Base-by-base conservation (phyloP, 2,888 invertebrate genomes). In the Lysandra bellargus region DNA sequence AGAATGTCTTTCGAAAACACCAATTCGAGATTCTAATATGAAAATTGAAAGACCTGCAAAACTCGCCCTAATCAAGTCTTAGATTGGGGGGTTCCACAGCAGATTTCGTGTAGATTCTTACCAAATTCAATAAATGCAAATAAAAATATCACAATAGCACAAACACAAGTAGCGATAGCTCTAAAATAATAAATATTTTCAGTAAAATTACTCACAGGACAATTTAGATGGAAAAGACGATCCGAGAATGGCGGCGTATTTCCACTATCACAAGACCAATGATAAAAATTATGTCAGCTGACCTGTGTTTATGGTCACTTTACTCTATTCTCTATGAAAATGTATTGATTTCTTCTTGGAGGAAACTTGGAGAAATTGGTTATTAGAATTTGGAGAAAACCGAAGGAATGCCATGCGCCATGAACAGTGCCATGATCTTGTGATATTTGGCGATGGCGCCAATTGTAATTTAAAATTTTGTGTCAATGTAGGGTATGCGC, bases 181-280 rank as follows among this genome's bases (percentile, higher is more conserved):
- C 84, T 82, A 83, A 83, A 83, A 83, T 78, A 79, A 82, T 57
- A 80, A 81, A 85, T 87, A 83, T 84, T 83, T 80, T 80, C 87
- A 83, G 80, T 83, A 80, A 84, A 88, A 85, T 85, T 84, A 95
- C 95, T 95, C 92, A 95, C 95, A 87, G 87, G 92, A 90, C 91
- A 87, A 89, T 89, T 91, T 90, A 92, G 92, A 92, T 88, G 90
- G 90, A 92, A 93, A 91, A 93, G 93, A 90, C 91, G 91, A 91
- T 88, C 91, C 88, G 88, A 93, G 94, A 94, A 95, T 94, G 94
- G 95, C 94, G 94, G 94, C 93, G 91, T 85, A 89, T 86, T 87
- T 91, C 91, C 91, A 94, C 92, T 94, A 94, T 95, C 94, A 95
- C 95, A 95, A 94, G 95, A 95, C 94, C 93, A 90, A 91, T 92